These are phyloP conservation scores for Moxostoma hubbsi DNA, from an alignment of 2,797 vertebrate species.

Conservation along the genomic window DNA sequence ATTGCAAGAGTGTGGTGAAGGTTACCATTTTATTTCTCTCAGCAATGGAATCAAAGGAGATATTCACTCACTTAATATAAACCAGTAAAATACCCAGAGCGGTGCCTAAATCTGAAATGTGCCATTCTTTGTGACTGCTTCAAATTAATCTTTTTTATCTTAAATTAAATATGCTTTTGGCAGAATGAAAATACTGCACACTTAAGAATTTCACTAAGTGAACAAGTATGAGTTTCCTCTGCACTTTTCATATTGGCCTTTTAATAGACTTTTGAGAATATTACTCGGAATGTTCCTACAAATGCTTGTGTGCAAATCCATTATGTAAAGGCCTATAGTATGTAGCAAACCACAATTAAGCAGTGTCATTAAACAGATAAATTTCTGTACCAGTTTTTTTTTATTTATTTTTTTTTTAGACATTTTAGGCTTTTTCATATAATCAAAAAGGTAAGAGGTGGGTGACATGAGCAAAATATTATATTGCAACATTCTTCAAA, in stretches of 20 bases:
- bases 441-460: too few relatives aligned
- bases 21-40: slow-evolving; percentile 45
- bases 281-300: neutral
- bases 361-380: slow-evolving; percentile 30
- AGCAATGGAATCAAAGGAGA: slow-evolving; percentile 42
- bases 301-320: neutral
- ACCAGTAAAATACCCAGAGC: slow-evolving; percentile 45
- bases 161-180: slow-evolving; percentile 46
- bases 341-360: slow-evolving; percentile 13
- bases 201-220: slow-evolving; percentile 35
- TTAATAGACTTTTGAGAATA: neutral
- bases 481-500: too few relatives aligned
- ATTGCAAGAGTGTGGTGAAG: slow-evolving; percentile 39
- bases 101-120: slow-evolving; percentile 34
- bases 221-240: slow-evolving; percentile 11
- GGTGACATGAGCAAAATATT: too few relatives aligned
- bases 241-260: slow-evolving; percentile 4
- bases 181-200: slow-evolving; percentile 26
- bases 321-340: too few relatives aligned
- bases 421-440: too few relatives aligned
- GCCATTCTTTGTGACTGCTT: slow-evolving; percentile 43
- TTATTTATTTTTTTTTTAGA: too few relatives aligned
- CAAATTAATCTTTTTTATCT: slow-evolving; percentile 43
- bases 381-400: slow-evolving; percentile 9
- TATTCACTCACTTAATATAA: slow-evolving; percentile 41